Evolutionary conservation across 1,140 invertebrate species (phyloP).

Genomic region (Brachionus asplanchnoidis): DNA sequence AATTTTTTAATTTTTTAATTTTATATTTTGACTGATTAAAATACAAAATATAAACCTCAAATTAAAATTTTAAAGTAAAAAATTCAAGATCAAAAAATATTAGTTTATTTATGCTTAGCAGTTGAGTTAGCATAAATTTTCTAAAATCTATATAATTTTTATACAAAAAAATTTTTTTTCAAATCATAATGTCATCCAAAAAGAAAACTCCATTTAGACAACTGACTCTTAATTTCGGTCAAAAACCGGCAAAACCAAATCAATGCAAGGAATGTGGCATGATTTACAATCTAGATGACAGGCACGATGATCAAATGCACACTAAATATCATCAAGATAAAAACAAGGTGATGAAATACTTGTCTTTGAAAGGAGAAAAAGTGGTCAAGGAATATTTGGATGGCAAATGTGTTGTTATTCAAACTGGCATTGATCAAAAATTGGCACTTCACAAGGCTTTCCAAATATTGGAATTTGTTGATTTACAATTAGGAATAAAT

Average conservation of each 20-base stretch:
- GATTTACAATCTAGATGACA: constrained; percentile 15
- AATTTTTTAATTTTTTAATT: no score
- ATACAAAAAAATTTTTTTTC: neutral
- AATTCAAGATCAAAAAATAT: no score
- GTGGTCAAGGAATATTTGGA: neutral
- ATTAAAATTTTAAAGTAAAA: no score
- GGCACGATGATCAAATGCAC: constrained; percentile 4
- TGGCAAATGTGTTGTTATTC: constrained; percentile 23
- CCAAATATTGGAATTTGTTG: constrained; percentile 17
- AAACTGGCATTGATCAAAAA: constrained; percentile 12
- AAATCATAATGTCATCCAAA: neutral
- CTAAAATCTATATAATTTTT: neutral
- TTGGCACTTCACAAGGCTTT: neutral
- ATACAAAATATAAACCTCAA: no score
- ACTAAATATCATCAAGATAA: constrained; percentile 8
- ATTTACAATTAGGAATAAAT: constrained; percentile 14
- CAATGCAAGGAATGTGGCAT: constrained; percentile 26
- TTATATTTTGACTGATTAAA: no score
- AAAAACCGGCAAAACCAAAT: constrained; percentile 8
- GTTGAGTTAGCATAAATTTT: neutral
- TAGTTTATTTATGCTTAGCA: no score
- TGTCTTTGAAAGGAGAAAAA: neutral
- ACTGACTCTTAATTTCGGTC: constrained; percentile 17
- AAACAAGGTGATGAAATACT: neutral
- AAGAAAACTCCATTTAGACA: constrained; percentile 25